Base-by-base conservation (phyloP, 2,797 vertebrate genomes). In the Gadopsis marmoratus region DNA sequence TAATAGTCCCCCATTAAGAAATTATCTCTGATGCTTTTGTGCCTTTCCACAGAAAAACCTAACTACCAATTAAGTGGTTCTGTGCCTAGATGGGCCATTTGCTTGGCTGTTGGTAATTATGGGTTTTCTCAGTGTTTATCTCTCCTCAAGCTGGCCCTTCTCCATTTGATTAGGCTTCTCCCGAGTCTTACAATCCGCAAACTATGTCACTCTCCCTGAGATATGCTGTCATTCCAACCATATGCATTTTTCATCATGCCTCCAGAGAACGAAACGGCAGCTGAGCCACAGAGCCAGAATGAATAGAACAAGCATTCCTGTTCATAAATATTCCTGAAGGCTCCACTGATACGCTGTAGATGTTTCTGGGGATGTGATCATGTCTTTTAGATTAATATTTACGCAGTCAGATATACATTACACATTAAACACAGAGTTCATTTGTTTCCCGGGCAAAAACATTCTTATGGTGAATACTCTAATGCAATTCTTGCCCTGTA, bases 1-100 rank as follows among this genome's bases (percentile, higher is more conserved):
- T 93, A 94, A 95, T 93, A 93, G 93, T 82, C 79, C 79, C 86
- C 93, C 89, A 95, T 94, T 96, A 95, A 92, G 91, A 94, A 94
- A 95, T 94, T 93, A 94, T 94, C 92, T 90, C 88, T 93, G 89
- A 84, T 93, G 90, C 90, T 94, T 94, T 94, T 94, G 92, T 91
- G 88, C 83, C 81, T 93, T 93, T 91, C 83, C 83, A 89, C 78
- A 78, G 87, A 92, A 92, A 91, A 93, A 87, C 86, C 90, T 91
- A 95, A 95, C 92, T 89, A 91, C 89, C 93, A 95, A 93, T 95
- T 95, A 95, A 90, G 82, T 92, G 81, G 88, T 89, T 91, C 89
- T 91, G 89, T 92, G 87, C 82, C 88, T 91, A 78, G 88, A 89
- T 92, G 84, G 88, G 84, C 88, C 86, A 89, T 95, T 95, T 92